These are phyloP conservation scores for Ichneumoninae sp. DNA, from an alignment of 2,888 invertebrate species.

Conservation along the genomic window DNA sequence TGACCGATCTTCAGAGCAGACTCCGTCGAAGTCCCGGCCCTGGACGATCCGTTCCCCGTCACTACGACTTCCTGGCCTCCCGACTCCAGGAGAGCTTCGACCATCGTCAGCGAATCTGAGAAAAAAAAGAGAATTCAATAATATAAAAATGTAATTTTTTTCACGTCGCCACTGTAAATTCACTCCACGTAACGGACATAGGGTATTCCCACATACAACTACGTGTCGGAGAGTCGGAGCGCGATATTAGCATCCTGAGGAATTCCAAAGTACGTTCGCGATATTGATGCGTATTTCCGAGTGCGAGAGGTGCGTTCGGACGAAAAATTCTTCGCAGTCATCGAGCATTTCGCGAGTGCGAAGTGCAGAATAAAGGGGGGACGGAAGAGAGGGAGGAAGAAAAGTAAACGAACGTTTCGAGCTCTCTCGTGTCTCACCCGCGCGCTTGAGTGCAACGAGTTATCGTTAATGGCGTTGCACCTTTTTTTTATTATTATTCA, in stretches of 20 bases:
- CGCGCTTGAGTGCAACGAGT: background rate
- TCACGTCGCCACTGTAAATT: conserved; percentile 10
- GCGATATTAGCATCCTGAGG: conserved; percentile 45
- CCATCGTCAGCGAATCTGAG: conserved; percentile 75
- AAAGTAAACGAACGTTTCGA: conserved; percentile 41
- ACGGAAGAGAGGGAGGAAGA: background rate
- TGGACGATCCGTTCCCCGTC: conserved; percentile 75
- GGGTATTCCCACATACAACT: conserved; percentile 9
- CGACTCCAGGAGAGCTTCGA: conserved; percentile 81
- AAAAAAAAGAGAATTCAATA: background rate
- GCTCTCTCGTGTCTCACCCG: background rate
- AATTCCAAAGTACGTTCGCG: conserved; percentile 52
- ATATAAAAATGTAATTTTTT: background rate
- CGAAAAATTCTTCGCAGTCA: conserved; percentile 1
- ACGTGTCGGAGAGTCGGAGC: conserved; percentile 10
- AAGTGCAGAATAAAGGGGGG: background rate
- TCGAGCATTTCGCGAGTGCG: background rate
- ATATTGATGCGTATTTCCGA: conserved; percentile 6
- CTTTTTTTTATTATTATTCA: background rate
- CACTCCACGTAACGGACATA: conserved; percentile 36
- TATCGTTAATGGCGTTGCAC: background rate
- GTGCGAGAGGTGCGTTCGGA: background rate
- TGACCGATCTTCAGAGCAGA: conserved; percentile 70
- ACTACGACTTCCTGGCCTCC: conserved; percentile 81
- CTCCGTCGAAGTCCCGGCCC: conserved; percentile 75